Percentiles rank a stretch among this genome's conserved stretches.
phyloP scores from a whole-genome alignment of 1,140 invertebrate species.

The Onthophagus taurus region DNA sequence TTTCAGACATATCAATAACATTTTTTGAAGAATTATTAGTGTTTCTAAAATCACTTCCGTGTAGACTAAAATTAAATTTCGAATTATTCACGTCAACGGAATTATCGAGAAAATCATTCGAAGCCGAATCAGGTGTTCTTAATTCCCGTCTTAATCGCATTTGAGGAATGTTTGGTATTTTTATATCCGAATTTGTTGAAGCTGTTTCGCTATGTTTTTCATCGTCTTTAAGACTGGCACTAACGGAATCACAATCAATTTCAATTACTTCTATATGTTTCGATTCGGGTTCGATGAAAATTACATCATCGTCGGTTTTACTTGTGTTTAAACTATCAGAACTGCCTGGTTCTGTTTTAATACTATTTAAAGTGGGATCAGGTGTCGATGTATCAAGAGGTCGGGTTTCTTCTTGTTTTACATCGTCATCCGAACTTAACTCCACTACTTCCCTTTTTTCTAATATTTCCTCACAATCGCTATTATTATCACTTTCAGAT shows the following conservation, averaged over 20 bases:
- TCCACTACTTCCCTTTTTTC: not conserved
- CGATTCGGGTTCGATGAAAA: not conserved
- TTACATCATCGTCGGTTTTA: constrained; percentile 4
- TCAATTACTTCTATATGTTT: constrained; percentile 5
- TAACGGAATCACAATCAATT: not conserved
- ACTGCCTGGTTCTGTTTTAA: not conserved
- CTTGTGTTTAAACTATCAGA: not conserved
- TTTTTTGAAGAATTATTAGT: constrained; percentile 14
- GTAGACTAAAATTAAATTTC: constrained; percentile 27
- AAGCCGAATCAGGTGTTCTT: constrained; percentile 17
- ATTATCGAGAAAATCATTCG: constrained; percentile 26
- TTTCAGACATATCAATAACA: constrained; percentile 23
- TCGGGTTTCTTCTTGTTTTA: too few species aligned
- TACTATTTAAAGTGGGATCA: too few species aligned
- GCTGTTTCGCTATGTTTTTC: constrained; percentile 1
- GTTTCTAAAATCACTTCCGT: constrained; percentile 26
- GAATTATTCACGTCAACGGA: constrained; percentile 12
- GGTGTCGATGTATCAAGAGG: too few species aligned
- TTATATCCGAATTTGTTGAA: constrained; percentile 2
- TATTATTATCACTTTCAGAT: constrained; percentile 8
- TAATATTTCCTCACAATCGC: constrained; percentile 10
- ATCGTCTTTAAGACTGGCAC: not conserved
- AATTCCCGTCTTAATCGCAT: not conserved
- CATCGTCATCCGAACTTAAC: constrained; percentile 7
- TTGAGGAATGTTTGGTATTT: constrained; percentile 14